Base-by-base conservation (phyloP, 2,113 vertebrate species). In the Elachura formosa region DNA sequence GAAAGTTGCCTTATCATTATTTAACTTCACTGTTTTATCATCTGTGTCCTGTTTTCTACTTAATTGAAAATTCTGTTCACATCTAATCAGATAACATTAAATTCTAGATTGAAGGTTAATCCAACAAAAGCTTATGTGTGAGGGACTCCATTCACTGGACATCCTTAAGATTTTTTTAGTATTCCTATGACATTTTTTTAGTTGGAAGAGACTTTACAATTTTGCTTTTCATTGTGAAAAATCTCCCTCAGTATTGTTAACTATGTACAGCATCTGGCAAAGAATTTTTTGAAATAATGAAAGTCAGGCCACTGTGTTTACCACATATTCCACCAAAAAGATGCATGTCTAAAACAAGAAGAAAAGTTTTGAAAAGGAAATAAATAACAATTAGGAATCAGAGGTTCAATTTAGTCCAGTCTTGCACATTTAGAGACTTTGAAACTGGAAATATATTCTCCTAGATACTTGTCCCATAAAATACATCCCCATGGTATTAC, bases 41-140 rank as follows among this genome's bases (percentile, higher is more conserved):
- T 90, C 94, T 96, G 92, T 80, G 91, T 96, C 96, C 96, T 97
- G 96, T 95, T 97, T 96, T 96, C 92, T 97, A 79, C 95, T 94
- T 95, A 89, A 88, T 84, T 96, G 95, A 96, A 90, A 92, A 46
- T 67, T 94, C 93, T 87, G 93, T 96, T 97, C 96, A 94, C 95
- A 96, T 95, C 96, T 96, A 95, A 94, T 93, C 95, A 94, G 95
- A 96, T 95, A 95, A 95, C 43, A 72, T 71, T 90, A 86, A 92
- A 87, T 84, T 91, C 83, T 87, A 40, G 36, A 87, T 67, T 86
- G 90, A 92, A 89, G 38, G 62, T 78, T 90, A 80, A 86, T 92
- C 90, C 85, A 96, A 91, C 74, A 90, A 94, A 93, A 95, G 78
- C 46, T 94, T 82, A 52, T 1, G 4, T 83, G 52, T 61, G 17